Conservation (phyloP, 2,888 invertebrate species). For the Phyllotreta striolata region DNA sequence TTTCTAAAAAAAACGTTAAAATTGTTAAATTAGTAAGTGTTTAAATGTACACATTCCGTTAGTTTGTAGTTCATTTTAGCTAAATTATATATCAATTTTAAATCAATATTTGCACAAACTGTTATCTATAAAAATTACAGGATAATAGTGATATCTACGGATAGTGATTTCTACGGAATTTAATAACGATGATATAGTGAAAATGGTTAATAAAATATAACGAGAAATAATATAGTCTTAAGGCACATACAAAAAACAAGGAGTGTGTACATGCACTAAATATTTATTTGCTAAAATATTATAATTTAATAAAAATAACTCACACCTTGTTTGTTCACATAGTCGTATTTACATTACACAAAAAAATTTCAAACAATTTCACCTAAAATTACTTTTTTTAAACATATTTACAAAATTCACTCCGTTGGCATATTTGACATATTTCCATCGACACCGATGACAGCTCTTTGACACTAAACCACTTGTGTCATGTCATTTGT, state of each 20-base stretch:
- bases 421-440: conserved; percentile 17
- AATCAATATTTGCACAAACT: too few species aligned
- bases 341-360: conserved; percentile 2
- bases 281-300: neutral
- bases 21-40: neutral
- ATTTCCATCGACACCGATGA: neutral
- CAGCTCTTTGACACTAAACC: neutral
- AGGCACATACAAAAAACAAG: too few species aligned
- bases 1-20: conserved; percentile 3
- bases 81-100: too few species aligned
- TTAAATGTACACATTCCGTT: neutral
- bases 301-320: neutral
- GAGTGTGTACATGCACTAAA: neutral
- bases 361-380: conserved; percentile 5
- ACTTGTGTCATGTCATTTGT: neutral
- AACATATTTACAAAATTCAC: conserved; percentile 15
- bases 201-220: too few species aligned
- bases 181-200: too few species aligned
- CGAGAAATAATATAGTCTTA: too few species aligned
- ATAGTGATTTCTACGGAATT: too few species aligned
- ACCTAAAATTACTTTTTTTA: conserved; percentile 10
- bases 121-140: too few species aligned
- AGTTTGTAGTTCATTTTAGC: too few species aligned
- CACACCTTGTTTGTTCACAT: conserved; percentile 11
- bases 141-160: too few species aligned